Conservation (phyloP, 2,113 vertebrate genomes). For the Sinosuthora webbiana region DNA sequence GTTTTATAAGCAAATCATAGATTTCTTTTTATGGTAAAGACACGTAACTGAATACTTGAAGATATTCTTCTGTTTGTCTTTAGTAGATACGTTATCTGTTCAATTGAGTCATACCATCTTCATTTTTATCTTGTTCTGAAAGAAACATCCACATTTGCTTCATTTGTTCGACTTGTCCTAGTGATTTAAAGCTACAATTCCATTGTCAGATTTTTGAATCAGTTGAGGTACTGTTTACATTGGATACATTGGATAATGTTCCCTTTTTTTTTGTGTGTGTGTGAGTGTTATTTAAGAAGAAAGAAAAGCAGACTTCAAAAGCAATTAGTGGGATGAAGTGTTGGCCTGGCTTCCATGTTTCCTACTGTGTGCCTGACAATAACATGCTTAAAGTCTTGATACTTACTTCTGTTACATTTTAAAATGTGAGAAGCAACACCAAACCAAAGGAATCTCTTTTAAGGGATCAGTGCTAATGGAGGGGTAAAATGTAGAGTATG, state of each 20-base stretch:
- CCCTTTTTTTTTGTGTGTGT: not conserved
- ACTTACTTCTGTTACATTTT: not conserved
- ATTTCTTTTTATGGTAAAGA: conserved; percentile 1
- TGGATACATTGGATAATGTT: not conserved
- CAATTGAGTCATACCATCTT: not conserved
- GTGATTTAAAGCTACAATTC: not conserved
- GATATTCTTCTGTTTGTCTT: not conserved
- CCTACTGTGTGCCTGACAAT: not conserved
- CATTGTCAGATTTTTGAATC: not conserved
- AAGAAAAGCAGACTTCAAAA: not conserved
- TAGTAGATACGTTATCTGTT: not conserved
- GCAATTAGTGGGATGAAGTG: not conserved
- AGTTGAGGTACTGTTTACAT: not conserved
- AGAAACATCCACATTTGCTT: not conserved
- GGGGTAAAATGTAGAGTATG: not conserved
- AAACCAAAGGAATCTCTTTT: not conserved
- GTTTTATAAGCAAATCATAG: not conserved
- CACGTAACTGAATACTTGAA: not conserved
- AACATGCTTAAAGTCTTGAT: not conserved
- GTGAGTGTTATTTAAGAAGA: not conserved
- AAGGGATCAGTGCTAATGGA: not conserved
- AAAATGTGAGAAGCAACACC: not conserved
- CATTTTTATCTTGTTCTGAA: not conserved
- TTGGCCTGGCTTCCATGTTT: not conserved
- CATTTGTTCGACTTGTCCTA: not conserved